phyloP scores from a whole-genome alignment of 2,797 vertebrate genomes.

The Malacoctenus gilli region DNA sequence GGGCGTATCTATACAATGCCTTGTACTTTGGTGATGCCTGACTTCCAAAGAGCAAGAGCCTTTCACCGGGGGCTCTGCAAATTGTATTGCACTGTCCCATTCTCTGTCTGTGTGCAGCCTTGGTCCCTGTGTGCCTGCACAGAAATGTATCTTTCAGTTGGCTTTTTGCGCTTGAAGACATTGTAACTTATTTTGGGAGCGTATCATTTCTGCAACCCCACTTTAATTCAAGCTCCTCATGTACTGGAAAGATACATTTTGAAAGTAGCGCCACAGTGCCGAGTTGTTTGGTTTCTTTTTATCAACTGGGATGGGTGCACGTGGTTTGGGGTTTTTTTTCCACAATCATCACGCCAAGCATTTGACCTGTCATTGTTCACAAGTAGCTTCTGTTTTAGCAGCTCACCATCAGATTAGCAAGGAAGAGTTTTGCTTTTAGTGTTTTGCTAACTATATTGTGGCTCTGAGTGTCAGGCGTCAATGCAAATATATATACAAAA shows the following conservation, averaged over 20 bases:
- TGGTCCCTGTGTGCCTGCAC: slow-evolving; percentile 22
- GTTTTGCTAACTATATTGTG: background rate
- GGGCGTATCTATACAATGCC: slow-evolving; percentile 64
- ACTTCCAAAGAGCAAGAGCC: slow-evolving; percentile 78
- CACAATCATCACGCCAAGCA: slow-evolving; percentile 42
- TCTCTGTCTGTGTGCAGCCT: slow-evolving; percentile 57
- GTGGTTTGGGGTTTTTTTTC: slow-evolving; percentile 46
- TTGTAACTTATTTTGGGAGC: slow-evolving; percentile 25
- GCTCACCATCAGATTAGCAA: slow-evolving; percentile 6
- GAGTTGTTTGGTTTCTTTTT: slow-evolving; percentile 34
- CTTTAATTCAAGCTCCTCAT: slow-evolving; percentile 34
- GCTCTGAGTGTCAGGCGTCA: too few species aligned
- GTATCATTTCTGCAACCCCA: slow-evolving; percentile 21
- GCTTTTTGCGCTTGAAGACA: slow-evolving; percentile 8
- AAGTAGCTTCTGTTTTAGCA: slow-evolving; percentile 17
- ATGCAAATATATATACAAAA: too few species aligned
- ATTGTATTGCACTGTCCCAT: slow-evolving; percentile 66
- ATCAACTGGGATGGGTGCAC: slow-evolving; percentile 21
- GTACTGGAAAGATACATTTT: slow-evolving; percentile 51
- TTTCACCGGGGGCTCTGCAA: slow-evolving; percentile 65
- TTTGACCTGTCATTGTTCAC: slow-evolving; percentile 63
- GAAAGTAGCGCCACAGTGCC: slow-evolving; percentile 42
- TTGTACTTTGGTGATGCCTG: slow-evolving; percentile 73
- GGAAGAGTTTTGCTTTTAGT: background rate
- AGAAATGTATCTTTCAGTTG: slow-evolving; percentile 51